Conservation (phyloP, 2,888 invertebrate species). For the Dryobota labecula region DNA sequence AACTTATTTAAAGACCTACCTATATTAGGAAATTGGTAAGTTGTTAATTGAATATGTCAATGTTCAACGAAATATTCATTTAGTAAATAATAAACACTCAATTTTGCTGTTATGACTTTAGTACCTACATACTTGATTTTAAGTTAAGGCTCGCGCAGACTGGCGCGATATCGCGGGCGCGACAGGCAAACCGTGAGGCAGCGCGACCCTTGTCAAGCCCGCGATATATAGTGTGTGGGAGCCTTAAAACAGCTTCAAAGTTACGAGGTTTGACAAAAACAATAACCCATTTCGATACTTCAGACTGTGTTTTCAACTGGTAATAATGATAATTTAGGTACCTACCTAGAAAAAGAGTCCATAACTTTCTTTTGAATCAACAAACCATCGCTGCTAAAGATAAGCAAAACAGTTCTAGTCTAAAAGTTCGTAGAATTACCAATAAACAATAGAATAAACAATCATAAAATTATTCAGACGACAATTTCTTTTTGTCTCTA, state of each 20-base stretch:
- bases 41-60: background rate
- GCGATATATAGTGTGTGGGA: too few relatives aligned
- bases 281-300: background rate
- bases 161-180: too few relatives aligned
- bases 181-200: too few relatives aligned
- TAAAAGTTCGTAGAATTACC: slow-evolving; percentile 15
- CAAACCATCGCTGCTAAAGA: slow-evolving; percentile 5
- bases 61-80: background rate
- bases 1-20: background rate
- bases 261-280: background rate
- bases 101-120: background rate
- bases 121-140: background rate
- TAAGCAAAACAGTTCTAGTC: slow-evolving; percentile 7
- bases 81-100: too few relatives aligned
- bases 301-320: background rate
- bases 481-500: background rate
- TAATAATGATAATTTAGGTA: background rate
- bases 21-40: background rate
- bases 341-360: background rate
- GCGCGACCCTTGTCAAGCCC: too few relatives aligned
- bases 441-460: slow-evolving; percentile 17
- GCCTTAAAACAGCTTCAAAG: slow-evolving; percentile 2
- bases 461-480: slow-evolving; percentile 1
- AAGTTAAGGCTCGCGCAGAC: too few relatives aligned
- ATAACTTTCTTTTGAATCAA: slow-evolving; percentile 8